Conservation (phyloP, 2,113 vertebrate genomes). For the Equus quagga region DNA sequence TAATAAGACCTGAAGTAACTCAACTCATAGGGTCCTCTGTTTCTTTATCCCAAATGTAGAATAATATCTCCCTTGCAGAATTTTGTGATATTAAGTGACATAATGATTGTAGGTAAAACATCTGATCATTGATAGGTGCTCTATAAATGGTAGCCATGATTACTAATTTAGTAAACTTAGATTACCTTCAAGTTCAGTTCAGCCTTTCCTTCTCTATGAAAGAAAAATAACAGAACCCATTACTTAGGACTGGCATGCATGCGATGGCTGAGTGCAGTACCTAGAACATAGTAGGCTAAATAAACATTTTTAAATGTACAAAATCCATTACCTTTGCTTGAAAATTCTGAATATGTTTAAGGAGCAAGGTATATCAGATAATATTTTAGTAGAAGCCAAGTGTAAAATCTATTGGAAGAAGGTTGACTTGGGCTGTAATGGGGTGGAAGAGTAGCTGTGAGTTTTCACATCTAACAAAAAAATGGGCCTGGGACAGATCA, state of each 20-base stretch:
- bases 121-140: neutral
- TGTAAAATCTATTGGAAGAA: neutral
- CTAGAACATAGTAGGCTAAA: neutral
- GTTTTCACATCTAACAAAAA: neutral
- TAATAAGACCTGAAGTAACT: neutral
- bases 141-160: neutral
- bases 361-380: neutral
- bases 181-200: neutral
- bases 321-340: neutral
- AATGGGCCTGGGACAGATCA: neutral
- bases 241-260: neutral
- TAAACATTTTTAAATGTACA: neutral
- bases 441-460: neutral
- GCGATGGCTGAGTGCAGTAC: neutral
- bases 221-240: neutral
- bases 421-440: neutral
- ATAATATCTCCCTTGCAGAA: neutral
- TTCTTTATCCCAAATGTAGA: neutral
- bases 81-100: constrained; percentile 19
- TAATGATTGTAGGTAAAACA: neutral
- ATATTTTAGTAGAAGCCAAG: neutral
- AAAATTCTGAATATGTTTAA: constrained; percentile 17
- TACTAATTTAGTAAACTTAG: neutral
- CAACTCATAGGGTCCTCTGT: neutral
- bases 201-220: neutral